phyloP scores from a whole-genome alignment of 2,888 invertebrate species.

The Anticlea derivata region DNA sequence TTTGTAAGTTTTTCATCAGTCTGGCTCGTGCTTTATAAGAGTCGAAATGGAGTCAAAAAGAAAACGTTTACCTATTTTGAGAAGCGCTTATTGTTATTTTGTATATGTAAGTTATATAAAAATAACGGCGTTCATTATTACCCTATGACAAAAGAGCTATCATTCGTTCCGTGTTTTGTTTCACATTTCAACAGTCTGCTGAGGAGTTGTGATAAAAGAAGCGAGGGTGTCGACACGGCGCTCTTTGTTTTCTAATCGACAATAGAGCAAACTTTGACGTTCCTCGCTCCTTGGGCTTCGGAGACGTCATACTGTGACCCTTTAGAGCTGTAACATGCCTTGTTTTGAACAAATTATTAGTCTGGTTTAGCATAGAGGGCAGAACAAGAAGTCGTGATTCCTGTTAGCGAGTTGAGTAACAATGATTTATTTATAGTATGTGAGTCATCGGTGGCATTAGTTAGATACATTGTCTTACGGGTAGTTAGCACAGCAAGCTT shows the following conservation, averaged over 20 bases:
- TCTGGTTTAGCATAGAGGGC: conserved; percentile 78
- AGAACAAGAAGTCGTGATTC: conserved; percentile 76
- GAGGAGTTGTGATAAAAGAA: conserved; percentile 72
- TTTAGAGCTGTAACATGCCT: conserved; percentile 62
- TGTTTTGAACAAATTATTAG: conserved; percentile 82
- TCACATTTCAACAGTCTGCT: conserved; percentile 57
- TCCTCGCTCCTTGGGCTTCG: conserved; percentile 38
- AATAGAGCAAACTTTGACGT: conserved; percentile 62
- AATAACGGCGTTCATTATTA: conserved; percentile 73
- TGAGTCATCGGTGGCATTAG: conserved; percentile 79
- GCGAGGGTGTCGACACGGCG: conserved; percentile 80
- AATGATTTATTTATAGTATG: conserved; percentile 77
- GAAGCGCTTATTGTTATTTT: conserved; percentile 27
- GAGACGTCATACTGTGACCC: conserved; percentile 74
- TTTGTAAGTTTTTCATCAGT: conserved; percentile 15
- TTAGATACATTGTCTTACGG: conserved; percentile 67
- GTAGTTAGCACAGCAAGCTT: conserved; percentile 49
- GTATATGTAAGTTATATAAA: conserved; percentile 49
- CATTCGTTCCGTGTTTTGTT: conserved; percentile 72
- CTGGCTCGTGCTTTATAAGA: conserved; percentile 21
- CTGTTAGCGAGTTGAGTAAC: conserved; percentile 67
- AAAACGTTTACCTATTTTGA: conserved; percentile 20
- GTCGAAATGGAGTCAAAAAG: conserved; percentile 3
- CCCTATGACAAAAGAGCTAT: conserved; percentile 58
- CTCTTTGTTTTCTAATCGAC: conserved; percentile 78